phyloP scores from a whole-genome alignment of 2,888 invertebrate species.

The Sarcophaga caerulescens region DNA sequence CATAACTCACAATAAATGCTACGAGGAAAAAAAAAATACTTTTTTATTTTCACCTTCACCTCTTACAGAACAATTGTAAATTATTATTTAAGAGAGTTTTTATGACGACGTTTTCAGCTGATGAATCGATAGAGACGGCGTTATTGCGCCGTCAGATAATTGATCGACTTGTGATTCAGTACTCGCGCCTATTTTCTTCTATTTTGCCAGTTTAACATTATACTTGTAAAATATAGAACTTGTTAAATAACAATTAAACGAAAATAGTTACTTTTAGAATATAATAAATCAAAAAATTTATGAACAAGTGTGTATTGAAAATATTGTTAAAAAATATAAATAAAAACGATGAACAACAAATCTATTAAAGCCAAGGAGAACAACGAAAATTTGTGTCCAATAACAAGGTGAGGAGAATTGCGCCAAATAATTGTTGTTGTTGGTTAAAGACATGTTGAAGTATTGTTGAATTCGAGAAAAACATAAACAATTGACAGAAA shows the following conservation, averaged over 20 bases:
- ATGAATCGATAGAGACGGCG: background rate
- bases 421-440: slow-evolving; percentile 2
- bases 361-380: slow-evolving; percentile 75
- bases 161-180: background rate
- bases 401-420: slow-evolving; percentile 74
- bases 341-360: slow-evolving; percentile 76
- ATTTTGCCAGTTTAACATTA: slow-evolving; percentile 24
- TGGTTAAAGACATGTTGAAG: background rate
- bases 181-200: slow-evolving; percentile 61
- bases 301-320: slow-evolving; percentile 55
- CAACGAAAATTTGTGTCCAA: slow-evolving; percentile 79
- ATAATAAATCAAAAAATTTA: slow-evolving; percentile 27
- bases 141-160: background rate
- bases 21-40: too few relatives aligned
- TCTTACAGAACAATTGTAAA: too few relatives aligned
- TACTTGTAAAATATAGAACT: slow-evolving; percentile 31
- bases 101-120: too few relatives aligned
- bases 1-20: too few relatives aligned
- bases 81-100: too few relatives aligned
- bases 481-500: background rate
- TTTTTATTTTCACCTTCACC: too few relatives aligned
- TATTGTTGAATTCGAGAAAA: background rate
- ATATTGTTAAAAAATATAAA: slow-evolving; percentile 45
- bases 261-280: background rate
- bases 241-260: slow-evolving; percentile 16